Evolutionary conservation across 1,140 invertebrate genomes (phyloP).

Genomic region (Trissolcus basalis): DNA sequence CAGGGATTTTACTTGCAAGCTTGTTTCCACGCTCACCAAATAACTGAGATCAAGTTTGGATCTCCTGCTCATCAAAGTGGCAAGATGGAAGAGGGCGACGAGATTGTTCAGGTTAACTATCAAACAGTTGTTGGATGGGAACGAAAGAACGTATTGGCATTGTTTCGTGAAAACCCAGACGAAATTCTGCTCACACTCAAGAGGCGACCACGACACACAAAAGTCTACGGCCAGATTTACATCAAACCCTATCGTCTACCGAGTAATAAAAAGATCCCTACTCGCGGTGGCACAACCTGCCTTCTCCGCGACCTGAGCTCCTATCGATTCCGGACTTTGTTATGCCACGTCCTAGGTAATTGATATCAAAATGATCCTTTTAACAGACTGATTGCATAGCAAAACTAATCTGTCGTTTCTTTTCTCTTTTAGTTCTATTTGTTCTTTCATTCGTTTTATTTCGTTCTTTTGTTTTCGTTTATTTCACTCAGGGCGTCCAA

Average conservation of each 20-base stretch:
- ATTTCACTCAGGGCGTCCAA: slow-evolving; percentile 38
- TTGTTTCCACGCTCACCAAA: slow-evolving; percentile 89
- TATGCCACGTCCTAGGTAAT: slow-evolving; percentile 77
- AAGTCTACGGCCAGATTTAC: slow-evolving; percentile 88
- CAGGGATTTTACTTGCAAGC: slow-evolving; percentile 90
- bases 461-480: slow-evolving; percentile 38
- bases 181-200: slow-evolving; percentile 90
- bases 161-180: slow-evolving; percentile 86
- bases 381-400: not conserved
- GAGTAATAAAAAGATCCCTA: slow-evolving; percentile 83
- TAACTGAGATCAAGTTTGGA: slow-evolving; percentile 90
- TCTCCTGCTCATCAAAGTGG: slow-evolving; percentile 90
- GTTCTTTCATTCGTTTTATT: slow-evolving; percentile 29
- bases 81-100: slow-evolving; percentile 94
- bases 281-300: slow-evolving; percentile 81
- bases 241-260: slow-evolving; percentile 87
- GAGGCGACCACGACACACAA: slow-evolving; percentile 88
- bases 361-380: not conserved
- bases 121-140: slow-evolving; percentile 95
- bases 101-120: slow-evolving; percentile 94
- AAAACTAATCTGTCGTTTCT: slow-evolving; percentile 43
- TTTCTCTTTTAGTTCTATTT: slow-evolving; percentile 20
- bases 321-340: slow-evolving; percentile 81
- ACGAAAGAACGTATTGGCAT: slow-evolving; percentile 85
- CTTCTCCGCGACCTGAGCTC: slow-evolving; percentile 81